Evolutionary conservation across 2,888 invertebrate species (phyloP), one percentile per base, ranked within the genome.

Genomic region (Scaptomyza caliginosa): DNA sequence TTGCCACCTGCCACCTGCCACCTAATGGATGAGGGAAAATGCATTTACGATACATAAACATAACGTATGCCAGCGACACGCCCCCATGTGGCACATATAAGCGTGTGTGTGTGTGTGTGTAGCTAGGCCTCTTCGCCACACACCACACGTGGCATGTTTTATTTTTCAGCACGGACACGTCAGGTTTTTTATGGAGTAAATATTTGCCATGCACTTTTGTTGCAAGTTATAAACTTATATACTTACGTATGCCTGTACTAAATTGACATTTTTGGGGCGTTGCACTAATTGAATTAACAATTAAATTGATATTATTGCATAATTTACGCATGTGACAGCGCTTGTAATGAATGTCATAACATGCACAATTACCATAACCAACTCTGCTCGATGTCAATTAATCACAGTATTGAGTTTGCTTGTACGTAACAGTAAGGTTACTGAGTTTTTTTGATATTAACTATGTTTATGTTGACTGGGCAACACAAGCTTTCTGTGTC

Each of bases 41-140:
- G 84, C 86, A 81, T 86, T 81, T 83, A 71, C 83, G 84, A 83
- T 74, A 70, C 86, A 76, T 68, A 80, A 86, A 77, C 70, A 81
- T 84, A 73, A 67, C 65, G 63, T 51, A 58, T 46, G 48, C 58
- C 36, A 49, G 42, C 11, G 55, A 36, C 74, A 77, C 77, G 58
- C 86, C 65, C 58, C 26, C 77, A 38, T 13, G 19, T 36, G 36
- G 38, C 13, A 30, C 19, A 67, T 46, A 32, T 13, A 24, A 19
- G 34, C 11, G 4, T 24, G 5, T 1, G 11, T 38, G 32, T 21
- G 28, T 19, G 8, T 2, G 32, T 7, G 32, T 16, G 24, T 36
- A 11, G 46, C 23, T 54, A 56, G 67, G 68, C 57, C 57, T 56
- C 42, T 54, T 43, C 52, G 60, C 57, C 19, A 21, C 48, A 66